Evolutionary conservation across 2,113 vertebrate species (phyloP).

Genomic region (Lasiurus borealis): DNA sequence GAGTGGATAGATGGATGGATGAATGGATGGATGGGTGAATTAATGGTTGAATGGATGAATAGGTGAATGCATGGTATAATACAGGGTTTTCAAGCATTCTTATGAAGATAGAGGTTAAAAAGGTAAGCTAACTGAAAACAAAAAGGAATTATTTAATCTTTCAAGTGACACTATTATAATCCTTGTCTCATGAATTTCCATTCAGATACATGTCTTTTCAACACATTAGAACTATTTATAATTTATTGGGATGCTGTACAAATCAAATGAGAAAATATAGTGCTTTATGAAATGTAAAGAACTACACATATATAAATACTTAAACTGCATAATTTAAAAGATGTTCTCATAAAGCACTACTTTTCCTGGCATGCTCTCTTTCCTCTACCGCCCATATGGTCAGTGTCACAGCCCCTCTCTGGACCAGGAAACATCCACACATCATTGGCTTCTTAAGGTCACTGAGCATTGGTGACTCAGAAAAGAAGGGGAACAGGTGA

Average conservation of each 20-base stretch:
- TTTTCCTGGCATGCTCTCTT: neutral
- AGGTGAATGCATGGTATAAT: neutral
- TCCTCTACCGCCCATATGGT: neutral
- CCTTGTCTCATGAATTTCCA: neutral
- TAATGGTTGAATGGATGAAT: neutral
- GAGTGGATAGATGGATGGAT: neutral
- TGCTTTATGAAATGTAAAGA: neutral
- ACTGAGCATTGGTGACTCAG: neutral
- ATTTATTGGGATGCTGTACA: neutral
- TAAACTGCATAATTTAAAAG: neutral
- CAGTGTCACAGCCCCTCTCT: neutral
- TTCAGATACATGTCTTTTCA: neutral
- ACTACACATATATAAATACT: constrained; percentile 19
- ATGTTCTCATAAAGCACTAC: neutral
- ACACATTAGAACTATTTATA: neutral
- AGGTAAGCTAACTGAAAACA: neutral
- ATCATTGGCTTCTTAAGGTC: constrained; percentile 7
- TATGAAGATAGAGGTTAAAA: neutral
- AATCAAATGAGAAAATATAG: constrained; percentile 40
- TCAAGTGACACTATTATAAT: neutral
- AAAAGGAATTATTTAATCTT: neutral
- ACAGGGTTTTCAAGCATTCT: neutral
- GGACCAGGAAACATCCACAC: constrained; percentile 10
- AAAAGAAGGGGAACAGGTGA: neutral
- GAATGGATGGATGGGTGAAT: too few species aligned